Percentiles rank a stretch among this genome's conserved stretches.
Evolutionary conservation across 2,113 vertebrate genomes (phyloP).

Genomic region (Climacteris rufus): DNA sequence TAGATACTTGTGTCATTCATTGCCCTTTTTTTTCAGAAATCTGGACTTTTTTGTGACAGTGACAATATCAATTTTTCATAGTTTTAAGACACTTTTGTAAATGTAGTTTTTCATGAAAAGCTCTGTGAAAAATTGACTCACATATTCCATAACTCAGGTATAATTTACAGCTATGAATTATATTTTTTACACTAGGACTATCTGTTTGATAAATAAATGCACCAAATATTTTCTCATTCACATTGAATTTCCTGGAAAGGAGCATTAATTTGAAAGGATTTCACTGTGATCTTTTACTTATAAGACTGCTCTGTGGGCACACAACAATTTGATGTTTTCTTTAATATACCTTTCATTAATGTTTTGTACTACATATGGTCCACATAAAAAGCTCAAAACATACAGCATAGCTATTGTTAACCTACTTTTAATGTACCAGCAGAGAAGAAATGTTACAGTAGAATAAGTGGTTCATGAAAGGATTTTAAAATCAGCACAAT

Average conservation of each 20-base stretch:
- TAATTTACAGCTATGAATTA: background rate
- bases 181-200: background rate
- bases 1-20: background rate
- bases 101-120: background rate
- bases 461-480: background rate
- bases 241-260: background rate
- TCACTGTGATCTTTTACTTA: background rate
- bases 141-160: background rate
- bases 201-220: background rate
- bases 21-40: background rate
- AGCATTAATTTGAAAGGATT: background rate
- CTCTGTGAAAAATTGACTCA: background rate
- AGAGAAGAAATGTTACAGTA: constrained; percentile 18
- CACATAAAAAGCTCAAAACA: constrained; percentile 23
- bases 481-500: constrained; percentile 25
- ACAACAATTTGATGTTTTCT: background rate
- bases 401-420: constrained; percentile 27
- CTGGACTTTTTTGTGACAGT: background rate
- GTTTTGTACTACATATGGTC: background rate
- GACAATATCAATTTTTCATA: background rate
- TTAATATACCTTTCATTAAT: constrained; percentile 7
- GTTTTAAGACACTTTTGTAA: background rate
- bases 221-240: background rate
- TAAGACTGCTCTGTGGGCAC: background rate
- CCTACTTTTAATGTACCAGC: constrained; percentile 2